Percentiles rank a stretch among this genome's conserved stretches.
phyloP scores from a whole-genome alignment of 2,797 vertebrate species.

The Aotus griseimembra region DNA sequence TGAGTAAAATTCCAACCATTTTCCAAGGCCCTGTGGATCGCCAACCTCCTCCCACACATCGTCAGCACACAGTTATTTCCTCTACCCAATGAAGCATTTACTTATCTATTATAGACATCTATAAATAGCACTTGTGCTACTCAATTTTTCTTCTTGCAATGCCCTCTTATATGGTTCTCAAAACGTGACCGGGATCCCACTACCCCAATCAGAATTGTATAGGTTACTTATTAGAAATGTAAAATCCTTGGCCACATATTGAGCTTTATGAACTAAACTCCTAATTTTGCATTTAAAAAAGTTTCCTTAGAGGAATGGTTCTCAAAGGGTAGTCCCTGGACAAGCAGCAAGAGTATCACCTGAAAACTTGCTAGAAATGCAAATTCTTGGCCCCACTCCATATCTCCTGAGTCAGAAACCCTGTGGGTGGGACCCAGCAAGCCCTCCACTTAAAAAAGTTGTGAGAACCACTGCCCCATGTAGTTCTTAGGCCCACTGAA shows the following conservation, averaged over 20 bases:
- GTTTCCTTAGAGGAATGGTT: neutral
- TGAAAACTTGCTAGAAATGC: neutral
- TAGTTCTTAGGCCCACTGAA: neutral
- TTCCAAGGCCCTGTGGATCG: neutral
- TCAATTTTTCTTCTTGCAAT: neutral
- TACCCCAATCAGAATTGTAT: neutral
- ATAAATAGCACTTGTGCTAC: neutral
- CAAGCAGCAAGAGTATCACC: neutral
- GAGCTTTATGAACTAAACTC: neutral
- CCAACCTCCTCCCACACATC: neutral
- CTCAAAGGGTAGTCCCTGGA: neutral
- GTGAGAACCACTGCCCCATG: neutral
- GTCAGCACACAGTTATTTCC: neutral
- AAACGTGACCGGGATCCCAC: neutral
- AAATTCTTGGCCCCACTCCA: neutral
- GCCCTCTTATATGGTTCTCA: neutral
- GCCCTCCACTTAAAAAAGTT: neutral
- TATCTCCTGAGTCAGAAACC: neutral
- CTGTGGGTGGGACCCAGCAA: neutral
- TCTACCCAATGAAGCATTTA: neutral
- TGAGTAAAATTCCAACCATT: neutral
- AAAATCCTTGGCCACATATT: neutral
- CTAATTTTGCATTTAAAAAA: neutral
- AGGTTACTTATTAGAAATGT: neutral
- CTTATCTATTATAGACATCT: neutral